A percentile compares a stretch with the other conserved stretches of the same genome.
phyloP scores from a whole-genome alignment of 2,888 invertebrate species.

The Melieria omissa region DNA sequence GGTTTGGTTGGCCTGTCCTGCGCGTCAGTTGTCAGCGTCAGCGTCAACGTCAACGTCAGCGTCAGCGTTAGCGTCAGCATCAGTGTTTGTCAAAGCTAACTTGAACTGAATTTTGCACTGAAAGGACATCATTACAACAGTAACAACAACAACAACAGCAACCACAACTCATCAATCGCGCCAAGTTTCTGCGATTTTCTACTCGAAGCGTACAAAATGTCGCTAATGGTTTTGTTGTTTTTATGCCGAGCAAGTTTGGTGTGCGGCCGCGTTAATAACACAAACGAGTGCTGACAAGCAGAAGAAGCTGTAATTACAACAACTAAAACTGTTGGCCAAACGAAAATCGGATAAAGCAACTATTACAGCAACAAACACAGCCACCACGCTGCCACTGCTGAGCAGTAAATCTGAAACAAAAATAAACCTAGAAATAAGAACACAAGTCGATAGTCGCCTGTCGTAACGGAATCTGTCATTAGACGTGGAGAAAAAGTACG shows the following conservation, averaged over 20 bases:
- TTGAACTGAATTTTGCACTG: too few relatives aligned
- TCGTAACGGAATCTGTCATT: background rate
- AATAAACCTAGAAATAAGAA: constrained; percentile 12
- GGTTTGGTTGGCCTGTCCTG: too few relatives aligned
- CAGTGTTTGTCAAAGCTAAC: too few relatives aligned
- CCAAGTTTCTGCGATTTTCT: too few relatives aligned
- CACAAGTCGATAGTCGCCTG: constrained; percentile 14
- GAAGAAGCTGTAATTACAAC: constrained; percentile 15
- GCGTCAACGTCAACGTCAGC: too few relatives aligned
- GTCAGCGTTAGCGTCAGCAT: too few relatives aligned
- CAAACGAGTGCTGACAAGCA: constrained; percentile 7
- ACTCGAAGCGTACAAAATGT: too few relatives aligned
- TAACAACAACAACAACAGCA: too few relatives aligned
- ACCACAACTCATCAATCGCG: too few relatives aligned
- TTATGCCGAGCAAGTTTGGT: background rate
- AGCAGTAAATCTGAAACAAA: background rate
- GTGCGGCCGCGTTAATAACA: constrained; percentile 4
- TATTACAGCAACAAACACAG: background rate
- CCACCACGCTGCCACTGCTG: too few relatives aligned
- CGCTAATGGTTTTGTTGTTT: background rate
- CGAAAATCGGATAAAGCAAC: constrained; percentile 1
- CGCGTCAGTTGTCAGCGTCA: too few relatives aligned
- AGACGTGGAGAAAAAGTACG: background rate
- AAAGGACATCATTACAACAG: too few relatives aligned
- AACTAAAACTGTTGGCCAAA: background rate